Percentiles rank a stretch among this genome's conserved stretches.
Conservation (phyloP, 2,888 invertebrate species). For the Lobophora halterata region DNA sequence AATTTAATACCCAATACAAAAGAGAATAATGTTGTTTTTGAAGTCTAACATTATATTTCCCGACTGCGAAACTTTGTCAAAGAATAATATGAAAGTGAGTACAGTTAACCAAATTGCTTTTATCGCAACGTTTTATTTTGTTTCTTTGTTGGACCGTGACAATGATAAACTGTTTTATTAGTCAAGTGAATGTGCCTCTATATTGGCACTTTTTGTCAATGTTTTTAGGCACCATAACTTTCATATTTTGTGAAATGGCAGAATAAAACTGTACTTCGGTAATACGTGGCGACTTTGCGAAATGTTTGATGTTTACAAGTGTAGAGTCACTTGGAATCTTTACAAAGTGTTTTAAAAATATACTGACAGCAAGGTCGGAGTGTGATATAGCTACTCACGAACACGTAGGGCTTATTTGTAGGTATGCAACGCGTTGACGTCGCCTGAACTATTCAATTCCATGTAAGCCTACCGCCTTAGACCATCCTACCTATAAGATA, state of each 20-base stretch:
- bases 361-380: slow-evolving; percentile 8
- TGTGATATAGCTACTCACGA: slow-evolving; percentile 2
- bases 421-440: too few relatives aligned
- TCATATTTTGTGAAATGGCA: slow-evolving; percentile 6
- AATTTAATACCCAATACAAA: slow-evolving; percentile 38
- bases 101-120: slow-evolving; percentile 52
- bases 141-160: slow-evolving; percentile 36
- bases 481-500: too few relatives aligned
- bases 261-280: slow-evolving; percentile 1
- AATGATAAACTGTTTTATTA: slow-evolving; percentile 45
- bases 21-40: slow-evolving; percentile 32
- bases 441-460: too few relatives aligned
- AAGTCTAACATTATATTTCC: slow-evolving; percentile 39
- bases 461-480: too few relatives aligned
- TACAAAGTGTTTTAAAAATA: slow-evolving; percentile 11
- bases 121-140: slow-evolving; percentile 44
- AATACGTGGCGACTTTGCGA: neutral
- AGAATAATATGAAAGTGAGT: slow-evolving; percentile 43
- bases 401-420: too few relatives aligned
- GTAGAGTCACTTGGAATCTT: too few relatives aligned
- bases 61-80: slow-evolving; percentile 37
- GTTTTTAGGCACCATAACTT: slow-evolving; percentile 20
- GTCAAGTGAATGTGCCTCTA: slow-evolving; percentile 31
- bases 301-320: too few relatives aligned
- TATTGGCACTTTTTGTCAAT: slow-evolving; percentile 28